Percentiles rank a stretch among this genome's conserved stretches.
Evolutionary conservation across 2,113 vertebrate genomes (phyloP).

Genomic region (Calypte anna): DNA sequence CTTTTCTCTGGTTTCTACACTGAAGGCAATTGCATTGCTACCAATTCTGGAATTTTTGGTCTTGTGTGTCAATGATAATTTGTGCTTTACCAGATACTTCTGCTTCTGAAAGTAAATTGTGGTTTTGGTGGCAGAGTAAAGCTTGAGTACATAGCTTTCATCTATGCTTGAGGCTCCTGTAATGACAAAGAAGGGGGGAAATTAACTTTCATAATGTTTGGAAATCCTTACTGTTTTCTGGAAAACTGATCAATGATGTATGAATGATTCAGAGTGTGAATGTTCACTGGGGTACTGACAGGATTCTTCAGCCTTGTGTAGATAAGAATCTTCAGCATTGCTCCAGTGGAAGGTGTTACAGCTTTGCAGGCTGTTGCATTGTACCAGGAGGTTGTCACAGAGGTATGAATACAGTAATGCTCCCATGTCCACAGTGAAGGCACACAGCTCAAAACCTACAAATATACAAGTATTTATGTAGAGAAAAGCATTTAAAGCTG

Average conservation of each 20-base stretch:
- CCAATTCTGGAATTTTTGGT: not conserved
- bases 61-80: not conserved
- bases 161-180: not conserved
- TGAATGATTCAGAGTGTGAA: not conserved
- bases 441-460: not conserved
- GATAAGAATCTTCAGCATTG: not conserved
- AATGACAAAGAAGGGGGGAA: not conserved
- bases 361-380: not conserved
- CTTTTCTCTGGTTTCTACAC: not conserved
- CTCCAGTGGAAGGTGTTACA: not conserved
- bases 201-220: not conserved
- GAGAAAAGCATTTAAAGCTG: not conserved
- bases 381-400: not conserved
- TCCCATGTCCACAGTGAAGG: not conserved
- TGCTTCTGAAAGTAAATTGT: conserved; percentile 11
- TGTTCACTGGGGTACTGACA: not conserved
- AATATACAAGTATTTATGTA: not conserved
- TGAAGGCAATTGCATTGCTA: not conserved
- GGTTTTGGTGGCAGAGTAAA: not conserved
- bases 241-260: not conserved
- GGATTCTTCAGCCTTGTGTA: not conserved
- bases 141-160: not conserved
- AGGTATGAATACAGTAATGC: rapidly evolving
- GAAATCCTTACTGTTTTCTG: not conserved
- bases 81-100: conserved; percentile 17